A percentile compares a stretch with the other conserved stretches of the same genome.
Evolutionary conservation across 2,888 invertebrate species (phyloP).

Genomic region (Heliconius sara): DNA sequence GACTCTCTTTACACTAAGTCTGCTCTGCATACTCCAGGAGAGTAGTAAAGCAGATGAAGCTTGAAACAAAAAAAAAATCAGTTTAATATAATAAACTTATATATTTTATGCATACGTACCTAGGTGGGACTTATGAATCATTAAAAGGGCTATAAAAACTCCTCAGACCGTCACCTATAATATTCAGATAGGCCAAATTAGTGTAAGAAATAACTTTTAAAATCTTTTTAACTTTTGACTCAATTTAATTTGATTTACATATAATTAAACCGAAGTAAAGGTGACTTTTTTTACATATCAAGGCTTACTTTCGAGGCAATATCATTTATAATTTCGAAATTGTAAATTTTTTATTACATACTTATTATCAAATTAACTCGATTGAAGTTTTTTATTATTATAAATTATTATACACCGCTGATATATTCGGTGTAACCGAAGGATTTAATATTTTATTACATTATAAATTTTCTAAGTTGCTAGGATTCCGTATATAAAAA

Average conservation of each 20-base stretch:
- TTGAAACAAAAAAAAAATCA: too few species aligned
- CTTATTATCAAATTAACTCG: not conserved
- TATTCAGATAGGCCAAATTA: not conserved
- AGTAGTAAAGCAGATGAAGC: too few species aligned
- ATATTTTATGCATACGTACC: not conserved
- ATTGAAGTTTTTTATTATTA: not conserved
- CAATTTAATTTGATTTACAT: not conserved
- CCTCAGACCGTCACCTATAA: too few species aligned
- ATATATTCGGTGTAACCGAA: too few species aligned
- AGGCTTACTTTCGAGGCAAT: constrained; percentile 5
- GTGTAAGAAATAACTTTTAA: not conserved
- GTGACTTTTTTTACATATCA: not conserved
- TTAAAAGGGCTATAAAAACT: not conserved
- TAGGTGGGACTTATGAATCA: not conserved
- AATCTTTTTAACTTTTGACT: not conserved
- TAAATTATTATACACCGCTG: too few species aligned
- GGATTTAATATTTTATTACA: too few species aligned
- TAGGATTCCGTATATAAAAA: too few species aligned
- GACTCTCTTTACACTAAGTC: too few species aligned
- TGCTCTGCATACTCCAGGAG: too few species aligned
- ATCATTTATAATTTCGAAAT: not conserved
- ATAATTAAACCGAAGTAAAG: not conserved
- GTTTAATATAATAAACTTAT: too few species aligned
- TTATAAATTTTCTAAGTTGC: too few species aligned
- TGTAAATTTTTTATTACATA: not conserved